Percentiles rank a stretch among this genome's conserved stretches.
Conservation (phyloP, 2,888 invertebrate species). For the Stomorhina lunata region DNA sequence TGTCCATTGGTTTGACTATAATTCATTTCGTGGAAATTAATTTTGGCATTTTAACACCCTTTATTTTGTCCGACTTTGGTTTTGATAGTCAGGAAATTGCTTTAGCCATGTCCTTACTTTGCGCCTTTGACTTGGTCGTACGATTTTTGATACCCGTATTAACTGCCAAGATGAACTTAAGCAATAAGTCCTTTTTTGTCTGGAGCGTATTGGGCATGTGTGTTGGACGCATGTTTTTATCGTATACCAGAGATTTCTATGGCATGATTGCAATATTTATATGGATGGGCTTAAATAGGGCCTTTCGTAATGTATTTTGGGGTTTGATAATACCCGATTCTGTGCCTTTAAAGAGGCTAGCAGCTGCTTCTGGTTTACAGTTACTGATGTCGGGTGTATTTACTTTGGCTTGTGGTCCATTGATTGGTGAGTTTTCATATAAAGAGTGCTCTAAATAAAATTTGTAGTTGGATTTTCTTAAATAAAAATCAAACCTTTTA, state of each 20-base stretch:
- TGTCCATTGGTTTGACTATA: slow-evolving; percentile 86
- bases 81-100: slow-evolving; percentile 82
- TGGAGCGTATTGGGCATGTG: slow-evolving; percentile 86
- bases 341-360: slow-evolving; percentile 85
- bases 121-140: slow-evolving; percentile 84
- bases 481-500: too few species aligned
- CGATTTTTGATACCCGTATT: slow-evolving; percentile 85
- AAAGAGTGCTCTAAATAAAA: too few species aligned
- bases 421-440: slow-evolving; percentile 83
- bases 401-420: slow-evolving; percentile 83
- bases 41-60: slow-evolving; percentile 88
- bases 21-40: slow-evolving; percentile 87
- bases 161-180: slow-evolving; percentile 85
- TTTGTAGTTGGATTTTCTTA: too few species aligned
- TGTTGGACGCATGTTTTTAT: slow-evolving; percentile 82
- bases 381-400: slow-evolving; percentile 84
- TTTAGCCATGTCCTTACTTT: slow-evolving; percentile 85
- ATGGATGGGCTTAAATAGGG: slow-evolving; percentile 86
- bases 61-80: slow-evolving; percentile 85
- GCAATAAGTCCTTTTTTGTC: slow-evolving; percentile 86
- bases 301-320: slow-evolving; percentile 87
- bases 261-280: slow-evolving; percentile 82
- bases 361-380: slow-evolving; percentile 87
- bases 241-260: slow-evolving; percentile 81
- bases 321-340: slow-evolving; percentile 86